phyloP scores from a whole-genome alignment of 2,888 invertebrate species.

The Protonemura montana region DNA sequence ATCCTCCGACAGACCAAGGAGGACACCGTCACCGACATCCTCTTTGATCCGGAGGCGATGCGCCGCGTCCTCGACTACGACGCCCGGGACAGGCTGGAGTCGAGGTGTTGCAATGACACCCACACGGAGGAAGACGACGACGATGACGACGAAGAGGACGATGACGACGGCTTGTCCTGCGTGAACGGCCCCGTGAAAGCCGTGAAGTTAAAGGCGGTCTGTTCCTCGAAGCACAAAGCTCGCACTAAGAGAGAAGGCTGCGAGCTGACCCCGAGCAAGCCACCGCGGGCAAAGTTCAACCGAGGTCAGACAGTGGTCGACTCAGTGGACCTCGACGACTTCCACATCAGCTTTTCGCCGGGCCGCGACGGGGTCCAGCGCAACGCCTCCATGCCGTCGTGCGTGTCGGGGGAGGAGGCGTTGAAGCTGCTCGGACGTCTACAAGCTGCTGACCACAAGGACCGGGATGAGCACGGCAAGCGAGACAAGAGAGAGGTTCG shows the following conservation, averaged over 20 bases:
- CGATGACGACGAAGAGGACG: background rate
- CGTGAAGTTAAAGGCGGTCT: too few species aligned
- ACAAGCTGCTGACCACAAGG: background rate
- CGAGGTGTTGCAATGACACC: background rate
- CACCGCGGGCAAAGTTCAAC: background rate
- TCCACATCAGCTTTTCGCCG: background rate
- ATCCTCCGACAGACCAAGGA: background rate
- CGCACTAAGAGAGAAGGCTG: background rate
- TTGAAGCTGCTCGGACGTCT: background rate
- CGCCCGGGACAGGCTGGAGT: background rate
- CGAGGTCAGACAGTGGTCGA: slow-evolving; percentile 1
- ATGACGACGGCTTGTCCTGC: background rate
- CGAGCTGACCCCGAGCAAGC: background rate
- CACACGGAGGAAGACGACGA: background rate
- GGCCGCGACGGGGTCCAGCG: background rate
- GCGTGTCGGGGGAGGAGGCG: background rate
- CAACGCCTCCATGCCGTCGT: background rate
- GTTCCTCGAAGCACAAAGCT: background rate
- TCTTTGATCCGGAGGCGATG: background rate
- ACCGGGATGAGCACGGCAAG: background rate
- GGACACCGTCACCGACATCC: background rate
- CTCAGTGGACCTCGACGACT: background rate
- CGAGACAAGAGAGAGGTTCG: background rate
- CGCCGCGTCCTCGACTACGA: too few species aligned
- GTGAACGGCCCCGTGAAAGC: too few species aligned